Evolutionary conservation across 2,797 vertebrate genomes (phyloP).

Genomic region (Acanthurus leucopareius): DNA sequence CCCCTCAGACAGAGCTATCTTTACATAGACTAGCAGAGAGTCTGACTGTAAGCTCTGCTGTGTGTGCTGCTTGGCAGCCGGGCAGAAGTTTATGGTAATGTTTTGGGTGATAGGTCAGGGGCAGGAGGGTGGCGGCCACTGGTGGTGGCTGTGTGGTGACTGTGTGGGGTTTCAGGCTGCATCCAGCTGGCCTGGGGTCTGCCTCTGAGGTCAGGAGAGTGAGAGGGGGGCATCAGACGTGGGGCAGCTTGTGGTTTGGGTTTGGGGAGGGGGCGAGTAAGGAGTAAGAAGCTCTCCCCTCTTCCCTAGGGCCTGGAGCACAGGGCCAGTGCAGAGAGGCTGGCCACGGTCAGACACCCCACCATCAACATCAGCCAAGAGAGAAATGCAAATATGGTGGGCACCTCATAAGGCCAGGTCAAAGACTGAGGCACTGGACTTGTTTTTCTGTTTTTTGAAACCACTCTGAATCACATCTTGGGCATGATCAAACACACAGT

Average conservation of each 20-base stretch:
- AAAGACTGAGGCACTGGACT: slow-evolving; percentile 64
- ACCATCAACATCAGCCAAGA: slow-evolving; percentile 68
- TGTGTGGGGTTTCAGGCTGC: slow-evolving; percentile 74
- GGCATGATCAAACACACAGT: slow-evolving; percentile 59
- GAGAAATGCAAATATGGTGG: slow-evolving; percentile 76
- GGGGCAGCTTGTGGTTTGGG: slow-evolving; percentile 76
- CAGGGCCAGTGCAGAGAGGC: slow-evolving; percentile 70
- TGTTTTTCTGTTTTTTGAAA: slow-evolving; percentile 72
- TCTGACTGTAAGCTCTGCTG: slow-evolving; percentile 56
- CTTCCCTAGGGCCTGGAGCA: slow-evolving; percentile 50
- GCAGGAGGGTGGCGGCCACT: slow-evolving; percentile 68
- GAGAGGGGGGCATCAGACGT: slow-evolving; percentile 72
- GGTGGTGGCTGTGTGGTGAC: slow-evolving; percentile 72
- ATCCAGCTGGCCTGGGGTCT: slow-evolving; percentile 74
- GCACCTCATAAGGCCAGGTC: slow-evolving; percentile 66
- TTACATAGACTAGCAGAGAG: slow-evolving; percentile 63
- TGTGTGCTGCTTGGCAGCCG: slow-evolving; percentile 76
- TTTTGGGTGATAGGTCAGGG: slow-evolving; percentile 82
- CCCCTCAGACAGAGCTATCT: slow-evolving; percentile 78
- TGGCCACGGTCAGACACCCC: slow-evolving; percentile 60
- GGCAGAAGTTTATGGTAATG: slow-evolving; percentile 80
- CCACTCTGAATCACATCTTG: slow-evolving; percentile 61
- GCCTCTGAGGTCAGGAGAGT: slow-evolving; percentile 74
- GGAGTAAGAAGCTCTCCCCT: slow-evolving; percentile 41
- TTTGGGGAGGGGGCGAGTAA: slow-evolving; percentile 32